Evolutionary conservation across 2,113 vertebrate genomes (phyloP).

Genomic region (Petrocephalus zakoni): DNA sequence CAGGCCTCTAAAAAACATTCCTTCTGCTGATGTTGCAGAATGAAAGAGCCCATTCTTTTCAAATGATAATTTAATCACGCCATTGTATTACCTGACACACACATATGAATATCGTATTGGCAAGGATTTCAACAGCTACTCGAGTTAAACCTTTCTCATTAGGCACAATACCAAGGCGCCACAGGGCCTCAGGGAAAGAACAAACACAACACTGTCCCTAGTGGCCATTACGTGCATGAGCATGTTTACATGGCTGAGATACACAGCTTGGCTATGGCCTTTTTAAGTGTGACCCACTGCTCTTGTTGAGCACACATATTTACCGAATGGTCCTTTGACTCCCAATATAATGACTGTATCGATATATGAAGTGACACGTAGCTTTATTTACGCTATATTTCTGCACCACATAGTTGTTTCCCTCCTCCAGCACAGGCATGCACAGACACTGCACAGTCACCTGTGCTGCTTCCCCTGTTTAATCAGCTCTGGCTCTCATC

Average conservation of each 20-base stretch:
- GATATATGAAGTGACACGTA: neutral
- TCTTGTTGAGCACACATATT: neutral
- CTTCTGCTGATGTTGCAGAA: neutral
- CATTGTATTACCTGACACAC: neutral
- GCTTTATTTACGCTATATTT: neutral
- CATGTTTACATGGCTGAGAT: neutral
- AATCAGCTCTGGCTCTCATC: neutral
- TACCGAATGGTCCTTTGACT: neutral
- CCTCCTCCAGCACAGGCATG: neutral
- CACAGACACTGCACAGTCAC: neutral
- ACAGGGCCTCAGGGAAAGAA: neutral
- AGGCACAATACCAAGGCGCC: neutral
- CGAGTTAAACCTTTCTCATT: neutral
- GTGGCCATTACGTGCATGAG: neutral
- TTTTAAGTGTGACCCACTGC: neutral
- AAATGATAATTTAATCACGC: neutral
- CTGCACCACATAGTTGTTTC: neutral
- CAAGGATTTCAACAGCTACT: neutral
- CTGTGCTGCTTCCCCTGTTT: neutral
- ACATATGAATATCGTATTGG: neutral
- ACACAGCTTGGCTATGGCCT: neutral
- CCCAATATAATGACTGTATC: neutral
- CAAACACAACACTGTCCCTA: neutral
- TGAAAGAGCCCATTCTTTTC: neutral
- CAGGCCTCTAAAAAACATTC: neutral